These are phyloP conservation scores for Paralichthys olivaceus DNA, from an alignment of 2,113 vertebrate genomes.

Conservation along the genomic window DNA sequence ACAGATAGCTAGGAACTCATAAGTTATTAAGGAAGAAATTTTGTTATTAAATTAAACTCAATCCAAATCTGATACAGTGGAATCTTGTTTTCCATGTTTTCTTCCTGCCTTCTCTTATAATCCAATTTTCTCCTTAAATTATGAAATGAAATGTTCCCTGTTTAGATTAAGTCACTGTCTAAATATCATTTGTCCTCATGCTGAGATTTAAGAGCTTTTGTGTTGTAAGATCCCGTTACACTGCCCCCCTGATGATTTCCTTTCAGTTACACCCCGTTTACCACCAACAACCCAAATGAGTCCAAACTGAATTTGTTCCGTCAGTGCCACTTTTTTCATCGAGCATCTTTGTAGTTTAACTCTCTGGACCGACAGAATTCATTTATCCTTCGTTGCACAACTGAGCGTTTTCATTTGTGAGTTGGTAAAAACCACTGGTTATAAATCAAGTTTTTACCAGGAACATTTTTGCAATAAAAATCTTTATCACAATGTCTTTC, in stretches of 20 bases:
- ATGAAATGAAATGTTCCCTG: slow-evolving; percentile 49
- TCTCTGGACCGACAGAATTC: background rate
- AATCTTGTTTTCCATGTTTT: slow-evolving; percentile 59
- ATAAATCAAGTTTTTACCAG: slow-evolving; percentile 28
- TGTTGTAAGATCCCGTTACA: slow-evolving; percentile 24
- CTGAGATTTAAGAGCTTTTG: slow-evolving; percentile 30
- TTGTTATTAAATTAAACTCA: slow-evolving; percentile 54
- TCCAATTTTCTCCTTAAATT: slow-evolving; percentile 41
- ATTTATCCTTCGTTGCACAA: background rate
- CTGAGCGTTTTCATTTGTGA: background rate
- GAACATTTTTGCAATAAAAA: slow-evolving; percentile 61
- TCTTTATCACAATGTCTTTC: background rate
- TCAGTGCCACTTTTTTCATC: background rate
- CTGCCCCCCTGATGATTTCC: slow-evolving; percentile 1
- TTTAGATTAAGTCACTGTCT: slow-evolving; percentile 41
- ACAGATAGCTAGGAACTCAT: slow-evolving; percentile 56
- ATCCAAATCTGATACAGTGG: slow-evolving; percentile 49
- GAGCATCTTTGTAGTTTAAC: background rate
- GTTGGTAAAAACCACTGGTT: slow-evolving; percentile 21
- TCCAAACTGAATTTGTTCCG: background rate
- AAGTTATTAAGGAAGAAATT: slow-evolving; percentile 73
- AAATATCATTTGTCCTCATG: slow-evolving; percentile 43
- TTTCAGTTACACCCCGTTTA: background rate
- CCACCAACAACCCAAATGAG: background rate
- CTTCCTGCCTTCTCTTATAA: slow-evolving; percentile 43